phyloP scores from a whole-genome alignment of 2,888 invertebrate species.

The Agrotis ipsilon region DNA sequence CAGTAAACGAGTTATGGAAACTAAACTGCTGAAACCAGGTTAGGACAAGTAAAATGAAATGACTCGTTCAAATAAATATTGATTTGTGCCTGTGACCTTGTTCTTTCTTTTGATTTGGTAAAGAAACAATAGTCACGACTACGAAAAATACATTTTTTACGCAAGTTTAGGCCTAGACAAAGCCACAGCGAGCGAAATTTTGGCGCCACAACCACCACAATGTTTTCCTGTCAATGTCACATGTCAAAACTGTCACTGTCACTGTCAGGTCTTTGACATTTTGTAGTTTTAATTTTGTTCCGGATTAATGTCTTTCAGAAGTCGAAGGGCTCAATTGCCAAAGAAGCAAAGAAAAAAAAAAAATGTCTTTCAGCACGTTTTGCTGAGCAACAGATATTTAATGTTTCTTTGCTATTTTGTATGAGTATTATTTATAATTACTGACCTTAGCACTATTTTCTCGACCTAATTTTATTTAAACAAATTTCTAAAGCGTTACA shows the following conservation, averaged over 20 bases:
- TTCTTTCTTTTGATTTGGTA: neutral
- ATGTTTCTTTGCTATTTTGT: too few relatives aligned
- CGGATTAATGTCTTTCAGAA: constrained; percentile 15
- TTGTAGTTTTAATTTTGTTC: too few relatives aligned
- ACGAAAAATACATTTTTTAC: neutral
- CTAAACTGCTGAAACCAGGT: neutral
- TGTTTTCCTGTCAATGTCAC: constrained; percentile 18
- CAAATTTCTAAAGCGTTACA: too few relatives aligned
- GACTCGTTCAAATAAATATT: neutral
- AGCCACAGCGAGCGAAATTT: neutral
- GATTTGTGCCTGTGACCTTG: neutral
- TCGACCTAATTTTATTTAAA: too few relatives aligned
- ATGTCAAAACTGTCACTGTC: neutral
- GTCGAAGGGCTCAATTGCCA: too few relatives aligned
- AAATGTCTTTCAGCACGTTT: constrained; percentile 12
- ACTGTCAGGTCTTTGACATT: too few relatives aligned
- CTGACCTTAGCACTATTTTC: too few relatives aligned
- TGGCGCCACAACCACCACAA: constrained; percentile 39
- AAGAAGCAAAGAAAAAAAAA: too few relatives aligned
- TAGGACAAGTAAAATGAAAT: neutral
- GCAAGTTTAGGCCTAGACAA: too few relatives aligned
- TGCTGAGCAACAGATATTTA: too few relatives aligned
- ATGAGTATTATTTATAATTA: too few relatives aligned
- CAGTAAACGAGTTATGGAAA: neutral
- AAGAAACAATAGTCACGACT: neutral